These are phyloP conservation scores for Macrosteles quadrilineatus DNA, from an alignment of 1,140 invertebrate species.

Conservation along the genomic window DNA sequence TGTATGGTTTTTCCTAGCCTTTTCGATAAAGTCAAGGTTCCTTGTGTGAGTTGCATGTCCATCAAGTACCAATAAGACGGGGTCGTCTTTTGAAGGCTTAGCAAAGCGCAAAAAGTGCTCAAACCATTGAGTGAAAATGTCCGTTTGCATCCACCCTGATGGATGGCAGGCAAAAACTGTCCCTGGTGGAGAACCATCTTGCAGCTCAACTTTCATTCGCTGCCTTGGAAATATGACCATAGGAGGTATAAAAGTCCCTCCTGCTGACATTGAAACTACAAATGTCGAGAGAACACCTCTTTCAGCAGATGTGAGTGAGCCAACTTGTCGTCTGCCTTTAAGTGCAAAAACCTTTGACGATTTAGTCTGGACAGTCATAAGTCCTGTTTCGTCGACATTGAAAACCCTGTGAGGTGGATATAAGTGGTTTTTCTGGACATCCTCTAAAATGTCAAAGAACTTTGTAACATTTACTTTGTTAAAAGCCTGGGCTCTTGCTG, in stretches of 20 bases:
- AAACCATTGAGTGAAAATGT: slow-evolving; percentile 47
- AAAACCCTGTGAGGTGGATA: slow-evolving; percentile 42
- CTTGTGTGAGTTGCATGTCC: slow-evolving; percentile 45
- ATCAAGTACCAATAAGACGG: slow-evolving; percentile 46
- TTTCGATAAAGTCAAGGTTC: slow-evolving; percentile 46
- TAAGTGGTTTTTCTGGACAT: slow-evolving; percentile 30
- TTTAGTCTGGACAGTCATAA: slow-evolving; percentile 44
- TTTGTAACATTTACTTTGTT: slow-evolving; percentile 47
- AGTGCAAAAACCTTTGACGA: slow-evolving; percentile 43
- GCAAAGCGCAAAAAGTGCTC: slow-evolving; percentile 44
- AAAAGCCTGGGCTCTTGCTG: slow-evolving; percentile 49
- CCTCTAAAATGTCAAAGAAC: slow-evolving; percentile 47
- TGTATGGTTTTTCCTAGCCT: slow-evolving; percentile 39
- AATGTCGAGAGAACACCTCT: slow-evolving; percentile 39
- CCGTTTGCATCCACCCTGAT: slow-evolving; percentile 42
- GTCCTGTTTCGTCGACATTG: slow-evolving; percentile 49
- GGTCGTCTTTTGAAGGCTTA: slow-evolving; percentile 41
- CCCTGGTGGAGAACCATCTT: slow-evolving; percentile 46
- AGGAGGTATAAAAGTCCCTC: slow-evolving; percentile 46
- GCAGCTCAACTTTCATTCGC: slow-evolving; percentile 42
- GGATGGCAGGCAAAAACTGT: slow-evolving; percentile 44
- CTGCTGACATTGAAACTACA: slow-evolving; percentile 46
- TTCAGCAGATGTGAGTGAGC: slow-evolving; percentile 42
- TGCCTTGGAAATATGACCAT: slow-evolving; percentile 47
- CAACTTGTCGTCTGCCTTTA: slow-evolving; percentile 45